Evolutionary conservation across 2,113 vertebrate genomes (phyloP), one percentile per base, ranked within the genome.

Genomic region (Phrynosoma platyrhinos): DNA sequence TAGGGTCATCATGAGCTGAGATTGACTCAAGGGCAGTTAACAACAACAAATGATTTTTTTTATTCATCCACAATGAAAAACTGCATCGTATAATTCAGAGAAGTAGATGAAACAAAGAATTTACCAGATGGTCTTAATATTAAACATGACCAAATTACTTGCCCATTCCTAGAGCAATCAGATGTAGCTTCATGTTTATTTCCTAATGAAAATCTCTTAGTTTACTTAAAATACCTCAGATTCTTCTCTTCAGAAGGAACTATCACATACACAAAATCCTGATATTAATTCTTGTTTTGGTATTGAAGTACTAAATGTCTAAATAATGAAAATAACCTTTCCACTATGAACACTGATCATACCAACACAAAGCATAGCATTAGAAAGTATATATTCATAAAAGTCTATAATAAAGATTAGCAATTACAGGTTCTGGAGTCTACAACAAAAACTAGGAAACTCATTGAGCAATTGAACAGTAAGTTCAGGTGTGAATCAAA

Each of bases 401-500:
- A 64, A 21, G 4, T 62, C 20, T 86, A 83, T 80, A 87, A 83
- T 83, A 77, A 77, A 77, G 58, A 83, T 77, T 68, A 53, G 66
- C 53, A 66, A 85, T 75, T 83, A 90, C 0, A 1, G 18, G 47
- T 40, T 58, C 12, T 66, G 86, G 30, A n/a, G 40, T 88, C 71
- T 84, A 62, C 16, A 62, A 36, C 32, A 14, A 75, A 6, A 86
- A 86, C 1, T 32, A 25, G 10, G 62, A 77, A 88, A 80, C 68
- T 68, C 87, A 64, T 62, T 52, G 27, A 83, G 62, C 21, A 76
- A 74, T 4, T 20, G 87, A 71, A 66, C 79, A 40, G 79, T 71
- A 88, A 84, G 55, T 83, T 90, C 58, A 55, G 88, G 83, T 87
- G 71, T 86, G 32, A 77, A 42, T 89, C 18, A 52, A 42, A 9